Percentiles rank a stretch among this genome's conserved stretches.
Conservation (phyloP, 2,113 vertebrate species). For the Hylia prasina region DNA sequence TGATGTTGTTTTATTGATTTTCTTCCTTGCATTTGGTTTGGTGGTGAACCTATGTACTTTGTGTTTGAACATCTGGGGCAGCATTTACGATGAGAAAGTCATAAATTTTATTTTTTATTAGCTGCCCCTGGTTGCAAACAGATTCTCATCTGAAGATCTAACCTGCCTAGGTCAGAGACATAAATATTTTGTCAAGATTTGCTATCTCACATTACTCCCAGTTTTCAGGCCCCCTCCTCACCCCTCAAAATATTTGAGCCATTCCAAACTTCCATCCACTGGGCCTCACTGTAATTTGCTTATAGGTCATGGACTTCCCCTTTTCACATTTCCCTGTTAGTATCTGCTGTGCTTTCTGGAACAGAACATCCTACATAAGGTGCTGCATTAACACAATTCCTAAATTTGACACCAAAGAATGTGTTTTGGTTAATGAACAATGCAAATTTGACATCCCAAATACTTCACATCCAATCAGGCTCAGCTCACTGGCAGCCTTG, state of each 20-base stretch:
- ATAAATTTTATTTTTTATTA: conserved; percentile 61
- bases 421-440: neutral
- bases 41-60: conserved; percentile 42
- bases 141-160: conserved; percentile 60
- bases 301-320: neutral
- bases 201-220: conserved; percentile 23
- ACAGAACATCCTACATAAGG: neutral
- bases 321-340: neutral
- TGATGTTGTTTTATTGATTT: conserved; percentile 48
- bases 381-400: neutral
- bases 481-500: neutral
- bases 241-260: conserved; percentile 36
- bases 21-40: conserved; percentile 33
- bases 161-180: conserved; percentile 51
- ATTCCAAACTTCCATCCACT: conserved; percentile 45
- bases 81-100: conserved; percentile 21
- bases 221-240: neutral
- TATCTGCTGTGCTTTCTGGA: neutral
- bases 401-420: neutral
- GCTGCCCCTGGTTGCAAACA: conserved; percentile 29
- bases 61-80: conserved; percentile 57
- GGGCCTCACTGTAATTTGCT: conserved; percentile 32
- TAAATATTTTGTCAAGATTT: conserved; percentile 63
- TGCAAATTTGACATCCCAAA: neutral
- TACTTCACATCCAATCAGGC: neutral